These are phyloP conservation scores for Rhingia rostrata DNA, from an alignment of 2,888 invertebrate genomes.

Conservation along the genomic window DNA sequence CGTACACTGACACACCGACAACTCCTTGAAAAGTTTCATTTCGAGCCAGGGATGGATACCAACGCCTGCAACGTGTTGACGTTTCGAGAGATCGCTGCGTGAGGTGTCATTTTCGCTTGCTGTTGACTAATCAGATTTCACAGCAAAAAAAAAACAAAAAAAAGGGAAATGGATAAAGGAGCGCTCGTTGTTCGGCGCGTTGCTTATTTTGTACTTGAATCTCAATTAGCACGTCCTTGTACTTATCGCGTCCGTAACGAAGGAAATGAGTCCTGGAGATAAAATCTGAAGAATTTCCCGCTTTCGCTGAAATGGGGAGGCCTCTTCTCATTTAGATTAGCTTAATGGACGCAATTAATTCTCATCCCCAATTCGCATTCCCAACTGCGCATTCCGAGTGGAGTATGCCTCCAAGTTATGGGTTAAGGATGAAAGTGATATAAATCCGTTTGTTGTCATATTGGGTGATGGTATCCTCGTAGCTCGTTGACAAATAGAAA, in stretches of 20 bases:
- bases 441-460: conserved; percentile 23
- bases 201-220: conserved; percentile 31
- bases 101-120: conserved; percentile 38
- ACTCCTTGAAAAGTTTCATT: conserved; percentile 64
- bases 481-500: conserved; percentile 31
- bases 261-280: conserved; percentile 29
- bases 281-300: conserved; percentile 59
- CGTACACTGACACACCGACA: conserved; percentile 46
- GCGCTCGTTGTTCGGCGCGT: not conserved
- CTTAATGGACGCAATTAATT: conserved; percentile 69
- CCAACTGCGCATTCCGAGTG: conserved; percentile 14
- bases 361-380: conserved; percentile 24
- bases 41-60: not conserved
- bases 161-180: not conserved
- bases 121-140: conserved; percentile 33
- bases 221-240: conserved; percentile 67
- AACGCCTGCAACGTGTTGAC: conserved; percentile 2
- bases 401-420: conserved; percentile 40
- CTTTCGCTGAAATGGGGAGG: not conserved
- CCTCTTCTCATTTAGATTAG: conserved; percentile 57
- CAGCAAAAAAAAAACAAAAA: conserved; percentile 9
- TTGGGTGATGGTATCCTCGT: conserved; percentile 31
- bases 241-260: conserved; percentile 32
- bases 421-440: conserved; percentile 34
- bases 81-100: conserved; percentile 7